Base-by-base conservation (phyloP, 2,888 invertebrate species). In the Pantelozetes paolii region DNA sequence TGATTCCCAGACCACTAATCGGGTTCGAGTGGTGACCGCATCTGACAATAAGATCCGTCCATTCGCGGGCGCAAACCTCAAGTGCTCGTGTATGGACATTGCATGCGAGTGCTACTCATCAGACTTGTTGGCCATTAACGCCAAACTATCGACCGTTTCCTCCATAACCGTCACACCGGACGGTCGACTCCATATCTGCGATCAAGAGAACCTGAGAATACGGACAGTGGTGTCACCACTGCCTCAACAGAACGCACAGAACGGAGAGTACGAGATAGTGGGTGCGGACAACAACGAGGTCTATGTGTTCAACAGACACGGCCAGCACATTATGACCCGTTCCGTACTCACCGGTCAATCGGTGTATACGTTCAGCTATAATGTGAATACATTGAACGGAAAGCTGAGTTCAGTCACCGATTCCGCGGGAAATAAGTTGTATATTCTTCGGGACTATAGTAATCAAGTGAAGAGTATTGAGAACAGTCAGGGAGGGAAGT, bases 261-360 rank as follows among this genome's bases (percentile, higher is more conserved):
- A 77, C 71, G 91, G 93, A 42, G 92, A 94, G 82, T 96, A 94
- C 78, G 90, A 93, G 82, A 94, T 98, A 80, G 91, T 94, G 1
- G 94, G 92, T 81, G 92, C 95, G 54, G 92, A 94, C 15, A 91
- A 93, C 0, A 92, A 94, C 78, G 97, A 98, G 84, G 87, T 95
- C 76, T 94, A 94, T 81, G 91, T 93, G 0, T 94, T 94, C 83
- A 94, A 94, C 83, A 87, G 92, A 13, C 78, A 94, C 81, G 98
- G 99, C 0, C 97, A 97, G 82, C 99, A 99, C 83, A 90, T 93
- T 32, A 90, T 91, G 32, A 97, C 97, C 1, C 92, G 91, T 82
- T 80, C 82, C 78, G 82, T 84, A 20, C 91, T 96, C 67, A 96
- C 96, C n/a, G 94, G 92, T 69, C 92, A 93, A 83, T 91, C 91